Evolutionary conservation across 2,888 invertebrate genomes (phyloP).

Genomic region (Ennomos fuscantarius): DNA sequence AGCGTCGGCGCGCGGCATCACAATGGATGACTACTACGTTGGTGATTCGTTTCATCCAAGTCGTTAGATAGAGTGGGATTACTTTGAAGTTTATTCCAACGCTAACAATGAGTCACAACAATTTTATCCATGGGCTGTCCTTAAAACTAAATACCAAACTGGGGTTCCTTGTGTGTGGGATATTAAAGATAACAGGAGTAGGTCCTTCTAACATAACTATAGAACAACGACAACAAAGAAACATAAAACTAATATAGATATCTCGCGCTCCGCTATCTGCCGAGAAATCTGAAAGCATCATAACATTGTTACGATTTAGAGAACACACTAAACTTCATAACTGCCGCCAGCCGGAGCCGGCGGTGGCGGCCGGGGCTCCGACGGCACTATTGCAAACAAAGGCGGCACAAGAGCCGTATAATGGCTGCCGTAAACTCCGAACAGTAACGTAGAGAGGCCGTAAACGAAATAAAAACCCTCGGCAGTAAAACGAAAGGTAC

Average conservation of each 20-base stretch:
- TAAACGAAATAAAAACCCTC: constrained; percentile 33
- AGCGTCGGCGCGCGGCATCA: too few species aligned
- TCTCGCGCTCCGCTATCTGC: constrained; percentile 3
- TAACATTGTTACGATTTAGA: constrained; percentile 22
- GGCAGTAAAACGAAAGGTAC: constrained; percentile 33
- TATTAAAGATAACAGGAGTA: too few species aligned
- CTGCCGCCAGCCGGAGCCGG: background rate
- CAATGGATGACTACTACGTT: too few species aligned
- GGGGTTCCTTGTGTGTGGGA: too few species aligned
- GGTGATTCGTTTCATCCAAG: too few species aligned
- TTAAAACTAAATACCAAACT: too few species aligned
- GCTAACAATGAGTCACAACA: too few species aligned
- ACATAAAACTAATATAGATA: constrained; percentile 7
- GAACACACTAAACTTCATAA: constrained; percentile 8
- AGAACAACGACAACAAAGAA: constrained; percentile 13
- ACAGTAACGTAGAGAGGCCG: constrained; percentile 25
- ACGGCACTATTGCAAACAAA: constrained; percentile 26
- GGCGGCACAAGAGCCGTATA: constrained; percentile 14
- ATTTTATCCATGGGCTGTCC: too few species aligned
- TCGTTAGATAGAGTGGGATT: too few species aligned
- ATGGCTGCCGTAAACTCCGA: constrained; percentile 11
- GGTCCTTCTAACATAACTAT: background rate
- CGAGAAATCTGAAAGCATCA: constrained; percentile 16
- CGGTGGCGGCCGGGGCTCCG: constrained; percentile 1
- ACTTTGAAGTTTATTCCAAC: too few species aligned